Percentiles rank a stretch among this genome's conserved stretches.
Evolutionary conservation across 2,113 vertebrate species (phyloP).

Genomic region (Equus przewalskii): DNA sequence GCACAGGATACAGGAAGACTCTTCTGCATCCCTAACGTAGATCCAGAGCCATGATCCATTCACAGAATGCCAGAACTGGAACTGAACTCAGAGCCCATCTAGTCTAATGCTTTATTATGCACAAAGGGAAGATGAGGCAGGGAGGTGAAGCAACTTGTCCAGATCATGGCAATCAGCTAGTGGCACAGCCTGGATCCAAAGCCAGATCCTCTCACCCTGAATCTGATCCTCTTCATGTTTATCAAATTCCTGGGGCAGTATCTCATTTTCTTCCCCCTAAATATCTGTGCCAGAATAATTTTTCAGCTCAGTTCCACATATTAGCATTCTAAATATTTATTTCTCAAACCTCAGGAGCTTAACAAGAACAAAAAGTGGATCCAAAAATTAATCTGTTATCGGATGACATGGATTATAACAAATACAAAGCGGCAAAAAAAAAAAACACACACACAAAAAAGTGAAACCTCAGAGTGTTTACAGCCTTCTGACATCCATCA

Average conservation of each 20-base stretch:
- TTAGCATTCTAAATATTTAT: conserved; percentile 41
- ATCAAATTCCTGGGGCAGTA: neutral
- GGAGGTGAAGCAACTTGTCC: neutral
- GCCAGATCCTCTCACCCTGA: neutral
- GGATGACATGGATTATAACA: conserved; percentile 40
- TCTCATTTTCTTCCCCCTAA: neutral
- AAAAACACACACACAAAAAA: neutral
- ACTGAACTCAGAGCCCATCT: neutral
- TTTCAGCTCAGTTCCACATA: conserved; percentile 48
- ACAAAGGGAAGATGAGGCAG: neutral
- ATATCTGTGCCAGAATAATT: conserved; percentile 14
- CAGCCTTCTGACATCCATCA: conserved; percentile 49
- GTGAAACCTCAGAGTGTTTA: conserved; percentile 38
- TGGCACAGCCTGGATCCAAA: neutral
- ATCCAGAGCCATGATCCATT: neutral
- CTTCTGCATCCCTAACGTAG: neutral
- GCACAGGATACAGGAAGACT: neutral
- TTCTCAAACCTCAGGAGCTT: conserved; percentile 58
- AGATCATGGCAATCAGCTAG: neutral
- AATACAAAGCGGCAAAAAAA: conserved; percentile 42
- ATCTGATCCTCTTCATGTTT: neutral
- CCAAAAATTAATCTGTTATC: neutral
- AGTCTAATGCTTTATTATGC: neutral
- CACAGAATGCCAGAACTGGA: neutral
- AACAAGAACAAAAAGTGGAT: conserved; percentile 42